Percentiles rank a stretch among this genome's conserved stretches.
These are phyloP conservation scores for Lysiphlebus fabarum DNA, from an alignment of 1,140 invertebrate genomes.

Conservation along the genomic window DNA sequence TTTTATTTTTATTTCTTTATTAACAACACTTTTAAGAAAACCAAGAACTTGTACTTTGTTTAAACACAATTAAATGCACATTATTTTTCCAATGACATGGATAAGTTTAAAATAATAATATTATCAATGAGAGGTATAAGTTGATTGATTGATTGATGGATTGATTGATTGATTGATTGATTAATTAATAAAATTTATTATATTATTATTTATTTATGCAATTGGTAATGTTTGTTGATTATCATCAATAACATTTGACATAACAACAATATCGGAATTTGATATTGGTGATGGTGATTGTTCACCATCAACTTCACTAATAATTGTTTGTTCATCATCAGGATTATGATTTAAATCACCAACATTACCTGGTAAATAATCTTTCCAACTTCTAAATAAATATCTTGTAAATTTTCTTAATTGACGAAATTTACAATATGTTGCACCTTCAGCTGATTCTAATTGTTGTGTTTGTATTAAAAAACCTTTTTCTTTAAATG, in stretches of 20 bases:
- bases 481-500: conserved; percentile 89
- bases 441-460: conserved; percentile 86
- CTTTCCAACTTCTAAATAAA: conserved; percentile 88
- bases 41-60: too few relatives aligned
- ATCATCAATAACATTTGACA: conserved; percentile 37
- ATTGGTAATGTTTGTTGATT: conserved; percentile 41
- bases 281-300: conserved; percentile 27
- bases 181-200: too few relatives aligned
- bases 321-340: conserved; percentile 26
- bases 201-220: conserved; percentile 41
- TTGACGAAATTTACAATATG: conserved; percentile 90
- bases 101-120: not conserved
- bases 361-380: conserved; percentile 81
- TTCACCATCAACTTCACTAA: conserved; percentile 31
- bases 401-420: conserved; percentile 88
- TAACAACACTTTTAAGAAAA: too few relatives aligned
- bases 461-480: conserved; percentile 89
- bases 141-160: too few relatives aligned
- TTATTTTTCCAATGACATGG: too few relatives aligned
- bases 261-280: conserved; percentile 33
- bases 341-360: conserved; percentile 44
- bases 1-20: too few relatives aligned
- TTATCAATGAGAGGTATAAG: too few relatives aligned
- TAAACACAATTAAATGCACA: too few relatives aligned
- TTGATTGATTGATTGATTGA: too few relatives aligned